Conservation (phyloP, 2,797 vertebrate species). For the Acipenser transmontanus region DNA sequence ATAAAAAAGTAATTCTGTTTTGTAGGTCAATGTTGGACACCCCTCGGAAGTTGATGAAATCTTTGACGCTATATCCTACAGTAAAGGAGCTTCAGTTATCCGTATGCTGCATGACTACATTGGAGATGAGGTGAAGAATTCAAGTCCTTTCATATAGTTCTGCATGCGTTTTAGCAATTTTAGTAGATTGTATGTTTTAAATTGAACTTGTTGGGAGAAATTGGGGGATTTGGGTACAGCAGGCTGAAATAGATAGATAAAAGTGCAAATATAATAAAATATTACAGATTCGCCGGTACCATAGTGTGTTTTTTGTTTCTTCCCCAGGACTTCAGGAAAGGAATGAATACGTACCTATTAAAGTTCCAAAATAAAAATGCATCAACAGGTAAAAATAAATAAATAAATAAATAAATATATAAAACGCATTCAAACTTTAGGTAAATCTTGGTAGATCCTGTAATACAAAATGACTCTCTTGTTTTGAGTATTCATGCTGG, state of each 20-base stretch:
- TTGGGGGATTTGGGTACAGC: too few species aligned
- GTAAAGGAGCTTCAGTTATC: constrained; percentile 97
- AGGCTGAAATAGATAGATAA: too few species aligned
- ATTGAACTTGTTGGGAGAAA: too few species aligned
- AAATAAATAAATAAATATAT: too few species aligned
- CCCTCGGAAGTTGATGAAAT: constrained; percentile 98
- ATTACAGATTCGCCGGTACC: too few species aligned
- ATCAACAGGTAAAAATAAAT: constrained; percentile 74
- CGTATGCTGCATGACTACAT: constrained; percentile 96
- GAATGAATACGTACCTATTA: constrained; percentile 91
- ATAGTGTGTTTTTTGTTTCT: neutral
- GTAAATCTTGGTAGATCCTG: too few species aligned
- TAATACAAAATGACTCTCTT: too few species aligned
- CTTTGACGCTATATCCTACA: constrained; percentile 97
- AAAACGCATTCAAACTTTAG: too few species aligned
- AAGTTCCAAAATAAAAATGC: constrained; percentile 97
- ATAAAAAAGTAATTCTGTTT: neutral
- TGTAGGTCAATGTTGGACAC: constrained; percentile 88
- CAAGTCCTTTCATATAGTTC: neutral
- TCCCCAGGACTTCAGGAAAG: constrained; percentile 91
- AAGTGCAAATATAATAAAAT: too few species aligned
- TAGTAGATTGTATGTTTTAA: too few species aligned
- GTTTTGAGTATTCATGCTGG: too few species aligned
- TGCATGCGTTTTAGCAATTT: too few species aligned
- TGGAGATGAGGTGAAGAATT: constrained; percentile 80